Evolutionary conservation across 2,113 vertebrate species (phyloP).

Genomic region (Microcebus griseorufus): DNA sequence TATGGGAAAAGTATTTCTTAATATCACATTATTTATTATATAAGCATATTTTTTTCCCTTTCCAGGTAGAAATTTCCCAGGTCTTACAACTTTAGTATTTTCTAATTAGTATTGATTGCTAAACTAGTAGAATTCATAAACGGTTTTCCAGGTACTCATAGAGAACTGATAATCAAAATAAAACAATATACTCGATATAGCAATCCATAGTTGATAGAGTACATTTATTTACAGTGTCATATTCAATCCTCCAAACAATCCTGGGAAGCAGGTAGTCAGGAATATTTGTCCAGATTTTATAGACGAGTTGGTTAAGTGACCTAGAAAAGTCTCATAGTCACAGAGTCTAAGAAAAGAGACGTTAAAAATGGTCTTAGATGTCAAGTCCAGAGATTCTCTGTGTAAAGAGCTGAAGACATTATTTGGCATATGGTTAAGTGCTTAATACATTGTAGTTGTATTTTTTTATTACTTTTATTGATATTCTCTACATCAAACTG

Average conservation of each 20-base stretch:
- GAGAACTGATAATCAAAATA: background rate
- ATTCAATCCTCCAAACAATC: background rate
- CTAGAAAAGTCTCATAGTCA: background rate
- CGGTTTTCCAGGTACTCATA: background rate
- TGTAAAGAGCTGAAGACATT: background rate
- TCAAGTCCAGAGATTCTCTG: background rate
- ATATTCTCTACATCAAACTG: background rate
- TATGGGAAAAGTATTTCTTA: background rate
- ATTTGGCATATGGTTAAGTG: background rate
- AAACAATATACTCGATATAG: background rate
- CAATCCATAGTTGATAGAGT: background rate
- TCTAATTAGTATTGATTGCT: background rate
- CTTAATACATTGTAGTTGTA: background rate
- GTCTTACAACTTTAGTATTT: background rate
- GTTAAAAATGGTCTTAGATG: background rate
- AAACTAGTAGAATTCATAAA: background rate
- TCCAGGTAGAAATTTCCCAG: background rate
- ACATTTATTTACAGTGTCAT: background rate
- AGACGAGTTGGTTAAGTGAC: background rate
- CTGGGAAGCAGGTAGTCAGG: background rate
- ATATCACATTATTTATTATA: background rate
- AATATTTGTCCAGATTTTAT: background rate
- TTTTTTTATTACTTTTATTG: conserved; percentile 14
- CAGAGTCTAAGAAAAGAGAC: background rate
- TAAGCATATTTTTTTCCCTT: background rate